Evolutionary conservation across 1,140 invertebrate species (phyloP), one percentile per base, ranked within the genome.

Genomic region (Pseudachorutes palmiensis): DNA sequence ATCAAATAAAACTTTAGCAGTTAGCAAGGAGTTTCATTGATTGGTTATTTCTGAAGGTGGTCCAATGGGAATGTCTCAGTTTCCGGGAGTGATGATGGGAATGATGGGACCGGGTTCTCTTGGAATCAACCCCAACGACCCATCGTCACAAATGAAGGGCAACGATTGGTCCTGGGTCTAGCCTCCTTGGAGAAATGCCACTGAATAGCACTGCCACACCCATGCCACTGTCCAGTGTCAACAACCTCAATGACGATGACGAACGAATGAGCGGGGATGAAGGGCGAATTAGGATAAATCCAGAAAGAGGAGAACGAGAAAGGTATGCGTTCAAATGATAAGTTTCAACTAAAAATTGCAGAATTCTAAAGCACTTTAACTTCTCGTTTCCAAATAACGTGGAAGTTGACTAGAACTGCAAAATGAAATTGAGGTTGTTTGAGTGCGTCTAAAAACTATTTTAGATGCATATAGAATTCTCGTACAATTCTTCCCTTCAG

Each of bases 111-210:
- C 58, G 2, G 60, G 59, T 26, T 2, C 41, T 3, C 45, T 33
- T 19, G 62, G 66, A 45, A 29, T 57, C 31, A 63, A 63, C 29
- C 65, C 66, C 19, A 29, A n/a, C 28, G 32, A 41, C 28, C 61
- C 41, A 32, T 9, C 51, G 51, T 63, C 61, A 31, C 30, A 32
- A 41, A 69, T 69, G 67, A 55, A 62, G n/a, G 19, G n/a, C n/a
- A 45, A 55, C 24, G 12, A 9, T 22, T 5, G 29, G 9, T 30
- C 24, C 62, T 32, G 51, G 70, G 29, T 64, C 66, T 16, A 67
- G 71, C 30, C 57, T 73, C n/a, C 48, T 73, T 9, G 71, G 71
- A 41, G 71, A 73, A 45, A 68, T 70, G 60, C 71, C 71, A 32
- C 30, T 48, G 24, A 58, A 16, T 62, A 62, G 58, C 49, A 16